Evolutionary conservation across 2,888 invertebrate species (phyloP).

Genomic region (Morinoia aosen): DNA sequence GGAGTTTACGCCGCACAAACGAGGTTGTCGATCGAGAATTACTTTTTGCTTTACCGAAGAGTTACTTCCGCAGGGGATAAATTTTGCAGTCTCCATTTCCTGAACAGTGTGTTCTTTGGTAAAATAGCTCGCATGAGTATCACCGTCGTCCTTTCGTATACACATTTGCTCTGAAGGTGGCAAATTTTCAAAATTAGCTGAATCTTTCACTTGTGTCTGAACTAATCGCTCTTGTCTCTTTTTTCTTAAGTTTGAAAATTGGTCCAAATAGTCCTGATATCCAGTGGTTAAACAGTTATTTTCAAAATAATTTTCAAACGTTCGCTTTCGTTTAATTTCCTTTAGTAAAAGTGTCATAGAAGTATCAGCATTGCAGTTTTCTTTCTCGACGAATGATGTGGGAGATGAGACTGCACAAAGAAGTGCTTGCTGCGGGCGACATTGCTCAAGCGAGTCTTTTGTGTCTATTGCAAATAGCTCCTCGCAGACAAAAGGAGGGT

Average conservation of each 20-base stretch:
- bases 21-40: not conserved
- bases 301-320: not conserved
- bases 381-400: not conserved
- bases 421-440: not conserved
- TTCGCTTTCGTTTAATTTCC: not conserved
- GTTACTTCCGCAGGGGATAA: not conserved
- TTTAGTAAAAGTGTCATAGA: not conserved
- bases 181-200: not conserved
- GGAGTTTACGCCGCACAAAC: not conserved
- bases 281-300: not conserved
- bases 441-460: conserved; percentile 33
- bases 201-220: not conserved
- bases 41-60: not conserved
- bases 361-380: not conserved
- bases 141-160: not conserved
- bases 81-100: conserved; percentile 3
- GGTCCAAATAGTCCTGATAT: not conserved
- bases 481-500: conserved; percentile 26
- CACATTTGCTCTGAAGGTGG: not conserved
- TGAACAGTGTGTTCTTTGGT: not conserved
- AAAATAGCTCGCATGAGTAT: not conserved
- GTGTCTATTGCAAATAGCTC: not conserved
- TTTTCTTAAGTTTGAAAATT: not conserved
- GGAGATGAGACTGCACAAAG: not conserved
- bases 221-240: not conserved